These are phyloP conservation scores for Oscheius sp. DNA, from an alignment of 2,888 invertebrate species.

Conservation along the genomic window DNA sequence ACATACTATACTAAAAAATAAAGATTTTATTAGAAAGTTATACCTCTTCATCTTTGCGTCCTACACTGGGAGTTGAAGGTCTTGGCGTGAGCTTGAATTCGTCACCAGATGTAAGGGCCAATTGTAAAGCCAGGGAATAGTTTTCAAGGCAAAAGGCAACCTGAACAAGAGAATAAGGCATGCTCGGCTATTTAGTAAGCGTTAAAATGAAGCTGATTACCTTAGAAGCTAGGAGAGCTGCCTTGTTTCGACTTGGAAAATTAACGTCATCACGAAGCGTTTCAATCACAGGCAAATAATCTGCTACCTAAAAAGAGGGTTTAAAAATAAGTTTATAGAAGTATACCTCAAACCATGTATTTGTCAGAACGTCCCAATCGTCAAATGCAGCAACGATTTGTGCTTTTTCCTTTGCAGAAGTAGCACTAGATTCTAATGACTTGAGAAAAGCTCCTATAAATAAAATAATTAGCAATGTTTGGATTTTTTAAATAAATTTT, in stretches of 20 bases:
- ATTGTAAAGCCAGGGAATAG: slow-evolving; percentile 94
- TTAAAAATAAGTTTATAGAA: background rate
- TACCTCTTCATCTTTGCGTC: slow-evolving; percentile 60
- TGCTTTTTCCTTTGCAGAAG: slow-evolving; percentile 47
- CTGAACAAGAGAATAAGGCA: slow-evolving; percentile 16
- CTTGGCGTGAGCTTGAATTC: slow-evolving; percentile 92
- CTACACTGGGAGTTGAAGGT: slow-evolving; percentile 78
- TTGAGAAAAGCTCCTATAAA: slow-evolving; percentile 59
- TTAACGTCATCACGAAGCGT: slow-evolving; percentile 90
- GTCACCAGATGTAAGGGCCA: slow-evolving; percentile 87
- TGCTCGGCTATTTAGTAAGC: background rate
- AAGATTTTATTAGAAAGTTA: background rate
- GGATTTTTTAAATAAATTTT: background rate
- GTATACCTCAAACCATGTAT: slow-evolving; percentile 62
- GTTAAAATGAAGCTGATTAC: background rate
- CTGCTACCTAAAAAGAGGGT: slow-evolving; percentile 48
- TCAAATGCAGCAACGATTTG: slow-evolving; percentile 58
- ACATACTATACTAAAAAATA: slow-evolving; percentile 55
- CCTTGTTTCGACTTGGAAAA: slow-evolving; percentile 87
- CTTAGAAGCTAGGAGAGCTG: slow-evolving; percentile 96
- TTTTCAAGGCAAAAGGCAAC: slow-evolving; percentile 93
- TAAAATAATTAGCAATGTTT: no score
- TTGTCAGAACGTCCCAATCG: slow-evolving; percentile 62
- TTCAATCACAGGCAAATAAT: slow-evolving; percentile 75
- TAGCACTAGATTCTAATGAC: slow-evolving; percentile 41